Evolutionary conservation across 2,797 vertebrate genomes (phyloP), one percentile per base, ranked within the genome.

Genomic region (Cynodonichthys magdalenae): DNA sequence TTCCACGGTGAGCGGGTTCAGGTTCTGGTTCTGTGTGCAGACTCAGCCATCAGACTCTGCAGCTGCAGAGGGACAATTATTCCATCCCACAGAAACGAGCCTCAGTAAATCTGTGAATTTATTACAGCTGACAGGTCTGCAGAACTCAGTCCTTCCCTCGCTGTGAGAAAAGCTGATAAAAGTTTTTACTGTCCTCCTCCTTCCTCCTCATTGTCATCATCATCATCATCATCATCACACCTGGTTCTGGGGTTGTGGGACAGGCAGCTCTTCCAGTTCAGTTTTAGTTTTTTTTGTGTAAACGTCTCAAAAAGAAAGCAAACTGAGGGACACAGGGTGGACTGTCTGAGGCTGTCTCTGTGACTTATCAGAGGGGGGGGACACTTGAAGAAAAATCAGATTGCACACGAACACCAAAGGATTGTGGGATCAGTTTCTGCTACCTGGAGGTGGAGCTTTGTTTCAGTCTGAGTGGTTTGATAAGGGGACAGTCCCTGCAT

Each of bases 371-470:
- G 44, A 3, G 52, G 62, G 66, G 45, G 51, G 34, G 24, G 15
- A 19, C 39, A 39, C 12, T 46, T 34, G 52, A 45, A 66, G 67
- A 15, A 3, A 11, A 66, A 51, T 81, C 66, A 49, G 0, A 31
- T 76, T 63, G 64, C 65, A 58, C 15, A 3, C 58, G 45, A 53
- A 54, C 59, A 6, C 24, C 17, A 36, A 61, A 63, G 57, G 57
- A 71, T 71, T 78, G 59, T 59, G 63, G 73, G 68, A 53, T 76
- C 29, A 55, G 36, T 69, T 72, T 47, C 59, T 47, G 19, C 31
- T 18, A 64, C 19, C 12, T n/a, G 31, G 31, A 61, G 53, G 42
- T 42, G 18, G 24, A 54, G 46, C 47, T 50, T 59, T 69, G 53
- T 57, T 77, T n/a, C 44, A 27, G 56, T n/a, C 18, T 14, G 48